These are phyloP conservation scores for Typhlichthys subterraneus DNA, from an alignment of 2,797 vertebrate genomes.

Conservation along the genomic window DNA sequence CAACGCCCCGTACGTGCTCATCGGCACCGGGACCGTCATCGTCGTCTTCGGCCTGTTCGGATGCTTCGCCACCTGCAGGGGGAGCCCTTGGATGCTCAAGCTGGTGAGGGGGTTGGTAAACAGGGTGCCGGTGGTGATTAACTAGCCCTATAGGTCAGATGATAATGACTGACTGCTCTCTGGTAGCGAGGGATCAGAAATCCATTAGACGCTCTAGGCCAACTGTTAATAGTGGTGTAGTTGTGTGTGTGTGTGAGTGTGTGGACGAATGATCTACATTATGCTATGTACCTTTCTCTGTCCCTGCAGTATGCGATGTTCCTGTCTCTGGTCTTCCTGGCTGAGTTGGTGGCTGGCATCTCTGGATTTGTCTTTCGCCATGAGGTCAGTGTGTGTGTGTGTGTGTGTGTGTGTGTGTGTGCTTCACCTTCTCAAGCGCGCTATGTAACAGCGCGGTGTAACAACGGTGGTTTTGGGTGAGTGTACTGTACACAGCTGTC, in stretches of 20 bases:
- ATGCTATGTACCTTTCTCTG: conserved; percentile 7
- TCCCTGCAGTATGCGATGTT: conserved; percentile 96
- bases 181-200: conserved; percentile 38
- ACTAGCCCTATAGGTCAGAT: conserved; percentile 47
- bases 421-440: conserved; percentile 4
- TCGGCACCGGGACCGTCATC: conserved; percentile 95
- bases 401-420: conserved; percentile 66
- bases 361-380: conserved; percentile 99
- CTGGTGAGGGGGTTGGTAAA: conserved; percentile 80
- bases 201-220: conserved; percentile 31
- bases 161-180: conserved; percentile 54
- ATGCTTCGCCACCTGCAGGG: conserved; percentile 97
- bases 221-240: conserved; percentile 27
- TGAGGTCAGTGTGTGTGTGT: conserved; percentile 84
- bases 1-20: conserved; percentile 97
- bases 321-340: conserved; percentile 96
- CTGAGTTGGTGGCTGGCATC: conserved; percentile 96
- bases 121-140: conserved; percentile 33
- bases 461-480: not conserved
- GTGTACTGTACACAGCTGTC: conserved; percentile 5
- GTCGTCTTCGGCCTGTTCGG: conserved; percentile 98
- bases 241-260: not conserved
- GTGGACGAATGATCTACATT: not conserved
- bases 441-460: not conserved
- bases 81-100: conserved; percentile 99